These are phyloP conservation scores for Micromussa lordhowensis DNA, from an alignment of 92 coral and sea anemone genomes.

Conservation along the genomic window DNA sequence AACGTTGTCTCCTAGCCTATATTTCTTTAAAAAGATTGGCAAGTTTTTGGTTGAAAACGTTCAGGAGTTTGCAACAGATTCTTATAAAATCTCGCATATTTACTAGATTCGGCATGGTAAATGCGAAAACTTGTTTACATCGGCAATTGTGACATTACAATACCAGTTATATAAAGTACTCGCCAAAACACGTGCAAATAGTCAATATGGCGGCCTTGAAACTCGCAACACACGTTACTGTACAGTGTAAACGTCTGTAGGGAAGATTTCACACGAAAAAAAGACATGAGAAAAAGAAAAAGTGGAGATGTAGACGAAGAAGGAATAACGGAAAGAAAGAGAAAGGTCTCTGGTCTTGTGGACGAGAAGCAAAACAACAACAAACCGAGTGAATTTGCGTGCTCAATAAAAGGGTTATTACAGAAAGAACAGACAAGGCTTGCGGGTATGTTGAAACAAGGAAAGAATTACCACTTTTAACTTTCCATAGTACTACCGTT, in stretches of 20 bases:
- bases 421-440: slow-evolving; percentile 36
- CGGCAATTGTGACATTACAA: not conserved
- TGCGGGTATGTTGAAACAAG: slow-evolving; percentile 16
- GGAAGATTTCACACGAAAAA: not conserved
- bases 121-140: no score
- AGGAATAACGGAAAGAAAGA: slow-evolving; percentile 4
- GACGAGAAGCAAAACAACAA: slow-evolving; percentile 8
- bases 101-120: no score
- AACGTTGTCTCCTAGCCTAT: no score
- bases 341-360: not conserved
- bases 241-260: not conserved
- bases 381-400: not conserved
- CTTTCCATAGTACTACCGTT: not conserved
- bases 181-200: slow-evolving; percentile 7
- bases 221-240: no score
- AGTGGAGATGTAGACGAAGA: slow-evolving; percentile 4
- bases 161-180: not conserved
- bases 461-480: not conserved
- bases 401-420: slow-evolving; percentile 9
- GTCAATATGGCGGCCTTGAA: slow-evolving; percentile 6
- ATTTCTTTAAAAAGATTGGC: no score
- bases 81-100: no score
- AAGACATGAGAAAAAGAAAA: slow-evolving; percentile 29
- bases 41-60: no score
- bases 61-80: no score